Evolutionary conservation across 2,797 vertebrate species (phyloP).

Genomic region (Pangasius larnaudii): DNA sequence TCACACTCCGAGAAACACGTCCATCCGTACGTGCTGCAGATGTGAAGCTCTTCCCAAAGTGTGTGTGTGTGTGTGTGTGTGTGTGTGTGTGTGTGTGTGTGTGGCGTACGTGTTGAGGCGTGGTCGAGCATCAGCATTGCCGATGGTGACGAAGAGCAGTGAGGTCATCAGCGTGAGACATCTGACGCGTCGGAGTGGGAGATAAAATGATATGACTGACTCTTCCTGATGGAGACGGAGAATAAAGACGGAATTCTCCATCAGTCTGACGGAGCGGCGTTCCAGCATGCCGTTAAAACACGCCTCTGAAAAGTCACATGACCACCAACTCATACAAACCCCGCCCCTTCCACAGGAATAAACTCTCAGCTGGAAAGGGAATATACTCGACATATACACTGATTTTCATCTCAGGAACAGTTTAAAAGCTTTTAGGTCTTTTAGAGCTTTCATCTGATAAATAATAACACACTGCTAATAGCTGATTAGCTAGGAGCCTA

Average conservation of each 20-base stretch:
- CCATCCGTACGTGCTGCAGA: not conserved
- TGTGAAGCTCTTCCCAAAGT: not conserved
- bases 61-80: too few relatives aligned
- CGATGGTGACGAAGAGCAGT: too few relatives aligned
- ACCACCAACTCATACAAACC: not conserved
- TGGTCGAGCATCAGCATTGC: too few relatives aligned
- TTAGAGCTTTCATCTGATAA: not conserved
- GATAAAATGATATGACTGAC: not conserved
- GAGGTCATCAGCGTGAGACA: not conserved
- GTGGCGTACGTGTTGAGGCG: too few relatives aligned
- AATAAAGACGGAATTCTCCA: not conserved
- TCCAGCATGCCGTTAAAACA: too few relatives aligned
- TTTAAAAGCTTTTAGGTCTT: not conserved
- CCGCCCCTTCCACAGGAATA: not conserved
- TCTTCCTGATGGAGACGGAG: not conserved
- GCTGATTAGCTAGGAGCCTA: not conserved
- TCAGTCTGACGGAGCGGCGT: not conserved
- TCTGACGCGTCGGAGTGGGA: not conserved
- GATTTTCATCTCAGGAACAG: not conserved
- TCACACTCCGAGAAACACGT: not conserved
- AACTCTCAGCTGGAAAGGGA: not conserved
- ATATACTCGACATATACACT: not conserved
- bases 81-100: too few relatives aligned
- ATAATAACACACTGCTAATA: not conserved
- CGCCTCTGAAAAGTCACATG: not conserved